Evolutionary conservation across 2,888 invertebrate genomes (phyloP), one percentile per base, ranked within the genome.

Genomic region (Trachelus troglodyta): DNA sequence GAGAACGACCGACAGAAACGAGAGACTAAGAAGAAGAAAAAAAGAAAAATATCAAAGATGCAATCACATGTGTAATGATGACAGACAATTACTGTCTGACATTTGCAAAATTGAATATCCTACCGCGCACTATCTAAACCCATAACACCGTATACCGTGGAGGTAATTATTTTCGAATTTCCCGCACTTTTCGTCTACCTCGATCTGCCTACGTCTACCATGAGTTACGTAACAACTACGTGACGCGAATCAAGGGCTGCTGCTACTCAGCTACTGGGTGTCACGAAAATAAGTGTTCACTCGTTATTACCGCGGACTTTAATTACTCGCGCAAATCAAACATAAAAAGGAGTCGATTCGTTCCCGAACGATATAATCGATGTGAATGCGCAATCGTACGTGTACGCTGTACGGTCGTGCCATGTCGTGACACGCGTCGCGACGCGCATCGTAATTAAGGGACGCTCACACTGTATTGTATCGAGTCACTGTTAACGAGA

Each of bases 331-430:
- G 23, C 56, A 23, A 56, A 15, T 2, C 23, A 15, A 23, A 56
- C 56, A 23, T 56, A 23, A 56, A 56, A 56, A 56, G 15, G 23
- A 56, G 85, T 85, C 86, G 83, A 86, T 87, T 81, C 85, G 81
- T 81, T 82, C 83, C 81, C 71, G 71, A 85, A 84, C 83, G 83
- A 85, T 86, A 83, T 86, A 86, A 86, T 85, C 83, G 71, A 71
- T 71, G 71, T 34, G 71, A 83, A 80, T 83, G 83, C 85, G 85
- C 85, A 85, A 86, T 82, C 82, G 81, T 34, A 34, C 71, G 71
- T 71, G 71, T 34, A 71, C 33, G 31, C 71, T n/a, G 71, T 71
- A 71, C 71, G 33, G 75, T 69, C 79, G 82, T 75, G 80, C 81
- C 79, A 76, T 80, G 81, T 79, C 71, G 79, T 84, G 86, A 85